phyloP scores from a whole-genome alignment of 35 echinoderm and acorn worm genomes.

The Ophioderma brevispina region DNA sequence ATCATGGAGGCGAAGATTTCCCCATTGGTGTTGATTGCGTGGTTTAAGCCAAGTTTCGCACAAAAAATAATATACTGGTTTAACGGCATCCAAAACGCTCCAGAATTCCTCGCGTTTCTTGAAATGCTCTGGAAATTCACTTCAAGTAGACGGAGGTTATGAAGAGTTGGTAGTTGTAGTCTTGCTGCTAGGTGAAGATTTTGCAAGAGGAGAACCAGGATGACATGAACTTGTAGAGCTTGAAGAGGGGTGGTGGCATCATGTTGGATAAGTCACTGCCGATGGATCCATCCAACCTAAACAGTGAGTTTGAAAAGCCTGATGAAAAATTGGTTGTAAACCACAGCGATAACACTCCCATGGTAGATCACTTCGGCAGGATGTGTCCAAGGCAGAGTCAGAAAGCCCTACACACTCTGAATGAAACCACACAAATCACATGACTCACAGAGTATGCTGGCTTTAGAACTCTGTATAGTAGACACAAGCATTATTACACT shows the following conservation, averaged over 20 bases:
- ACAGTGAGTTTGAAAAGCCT: neutral
- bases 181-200: neutral
- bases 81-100: conserved; percentile 3
- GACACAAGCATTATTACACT: conserved; percentile 24
- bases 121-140: conserved; percentile 36
- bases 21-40: neutral
- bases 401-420: neutral
- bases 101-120: conserved; percentile 32
- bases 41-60: conserved; percentile 42
- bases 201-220: neutral
- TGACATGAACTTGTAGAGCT: neutral
- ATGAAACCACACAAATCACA: conserved; percentile 30
- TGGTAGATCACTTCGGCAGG: conserved; percentile 12
- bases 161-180: neutral
- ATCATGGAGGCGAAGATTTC: conserved; percentile 6
- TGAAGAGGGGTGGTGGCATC: neutral
- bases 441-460: conserved; percentile 21
- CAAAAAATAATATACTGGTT: conserved; percentile 17
- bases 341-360: neutral
- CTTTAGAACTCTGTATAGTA: conserved; percentile 33
- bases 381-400: neutral
- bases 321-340: neutral
- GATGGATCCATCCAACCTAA: neutral
- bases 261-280: neutral
- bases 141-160: neutral